These are phyloP conservation scores for Myotis yumanensis DNA, from an alignment of 2,113 vertebrate genomes.

Conservation along the genomic window DNA sequence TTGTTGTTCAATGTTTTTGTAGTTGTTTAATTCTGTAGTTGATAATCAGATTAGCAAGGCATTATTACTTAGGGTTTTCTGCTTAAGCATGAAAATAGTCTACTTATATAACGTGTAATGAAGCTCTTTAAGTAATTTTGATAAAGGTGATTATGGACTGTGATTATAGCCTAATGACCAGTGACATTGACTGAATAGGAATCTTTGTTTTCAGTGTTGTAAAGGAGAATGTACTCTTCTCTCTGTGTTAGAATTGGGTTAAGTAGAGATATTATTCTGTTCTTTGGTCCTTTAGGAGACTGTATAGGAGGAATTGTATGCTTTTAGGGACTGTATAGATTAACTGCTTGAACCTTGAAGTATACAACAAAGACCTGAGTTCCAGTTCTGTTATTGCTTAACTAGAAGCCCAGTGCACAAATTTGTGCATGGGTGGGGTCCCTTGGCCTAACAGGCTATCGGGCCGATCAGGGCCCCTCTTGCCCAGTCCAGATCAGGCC, in stretches of 20 bases:
- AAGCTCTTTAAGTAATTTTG: slow-evolving; percentile 36
- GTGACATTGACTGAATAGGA: background rate
- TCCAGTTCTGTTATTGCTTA: background rate
- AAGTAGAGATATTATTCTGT: background rate
- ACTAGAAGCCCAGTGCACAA: too few species aligned
- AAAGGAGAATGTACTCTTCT: background rate
- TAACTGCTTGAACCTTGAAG: background rate
- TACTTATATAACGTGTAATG: background rate
- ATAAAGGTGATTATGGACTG: background rate
- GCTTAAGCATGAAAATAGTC: background rate
- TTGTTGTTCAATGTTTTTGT: background rate
- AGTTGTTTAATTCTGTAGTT: slow-evolving; percentile 1
- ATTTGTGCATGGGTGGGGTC: too few species aligned
- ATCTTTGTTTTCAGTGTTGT: background rate
- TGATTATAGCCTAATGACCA: slow-evolving; percentile 22
- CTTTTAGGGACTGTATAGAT: background rate
- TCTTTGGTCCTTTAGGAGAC: background rate
- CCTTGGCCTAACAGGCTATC: too few species aligned
- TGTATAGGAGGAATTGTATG: background rate
- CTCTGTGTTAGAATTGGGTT: background rate
- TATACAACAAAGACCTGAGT: background rate
- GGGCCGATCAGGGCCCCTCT: too few species aligned
- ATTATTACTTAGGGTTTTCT: background rate
- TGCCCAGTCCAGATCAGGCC: too few species aligned
- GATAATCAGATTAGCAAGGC: slow-evolving; percentile 1